A percentile compares a stretch with the other conserved stretches of the same genome.
Evolutionary conservation across 1,140 invertebrate species (phyloP).

Genomic region (Pseudomyrmex concolor): DNA sequence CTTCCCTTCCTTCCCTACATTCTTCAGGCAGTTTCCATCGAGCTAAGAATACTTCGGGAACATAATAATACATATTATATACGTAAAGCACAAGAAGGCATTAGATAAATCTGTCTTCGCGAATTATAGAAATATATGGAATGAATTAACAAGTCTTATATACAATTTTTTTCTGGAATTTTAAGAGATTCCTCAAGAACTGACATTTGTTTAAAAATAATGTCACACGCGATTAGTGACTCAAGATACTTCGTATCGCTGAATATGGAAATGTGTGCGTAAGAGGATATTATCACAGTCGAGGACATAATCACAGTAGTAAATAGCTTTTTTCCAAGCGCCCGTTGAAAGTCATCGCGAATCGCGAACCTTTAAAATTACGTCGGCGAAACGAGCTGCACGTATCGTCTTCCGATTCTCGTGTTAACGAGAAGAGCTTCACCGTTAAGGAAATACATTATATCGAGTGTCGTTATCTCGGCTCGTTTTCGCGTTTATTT

Average conservation of each 20-base stretch:
- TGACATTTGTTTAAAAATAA: not conserved
- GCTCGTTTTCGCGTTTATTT: slow-evolving; percentile 18
- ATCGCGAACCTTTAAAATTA: slow-evolving; percentile 48
- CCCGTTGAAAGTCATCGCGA: slow-evolving; percentile 25
- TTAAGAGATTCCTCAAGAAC: not conserved
- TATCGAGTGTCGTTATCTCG: not conserved
- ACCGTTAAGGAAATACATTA: not conserved
- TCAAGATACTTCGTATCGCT: not conserved
- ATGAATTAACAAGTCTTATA: not conserved
- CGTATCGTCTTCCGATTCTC: slow-evolving; percentile 9
- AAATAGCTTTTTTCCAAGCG: not conserved
- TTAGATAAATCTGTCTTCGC: slow-evolving; percentile 21
- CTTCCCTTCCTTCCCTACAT: slow-evolving; percentile 8
- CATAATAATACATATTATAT: slow-evolving; percentile 5
- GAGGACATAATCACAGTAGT: slow-evolving; percentile 16
- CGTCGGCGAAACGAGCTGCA: slow-evolving; percentile 12
- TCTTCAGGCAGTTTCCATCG: not conserved
- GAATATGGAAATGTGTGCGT: slow-evolving; percentile 17
- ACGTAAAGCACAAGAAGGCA: not conserved
- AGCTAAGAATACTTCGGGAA: slow-evolving; percentile 2
- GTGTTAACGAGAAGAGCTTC: slow-evolving; percentile 17
- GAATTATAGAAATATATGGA: slow-evolving; percentile 6
- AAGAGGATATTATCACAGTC: not conserved
- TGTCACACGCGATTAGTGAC: not conserved
- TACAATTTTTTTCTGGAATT: not conserved